These are phyloP conservation scores for Zygothrica quintamaculata DNA, from an alignment of 2,888 invertebrate species.

Conservation along the genomic window DNA sequence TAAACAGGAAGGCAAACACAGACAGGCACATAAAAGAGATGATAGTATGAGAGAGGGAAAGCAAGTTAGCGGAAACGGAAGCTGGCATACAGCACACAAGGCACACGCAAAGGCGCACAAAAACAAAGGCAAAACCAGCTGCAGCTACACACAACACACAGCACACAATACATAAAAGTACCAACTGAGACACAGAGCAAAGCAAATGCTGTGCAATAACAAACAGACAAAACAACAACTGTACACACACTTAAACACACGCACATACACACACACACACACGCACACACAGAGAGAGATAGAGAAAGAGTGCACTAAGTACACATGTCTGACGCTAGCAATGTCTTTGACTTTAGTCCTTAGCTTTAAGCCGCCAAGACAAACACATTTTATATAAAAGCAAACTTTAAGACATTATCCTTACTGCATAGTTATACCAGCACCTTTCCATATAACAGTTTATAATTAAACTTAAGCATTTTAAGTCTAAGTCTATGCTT, in stretches of 20 bases:
- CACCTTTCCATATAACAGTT: too few species aligned
- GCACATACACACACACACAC: constrained; percentile 8
- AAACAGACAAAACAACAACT: constrained; percentile 34
- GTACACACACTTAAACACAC: constrained; percentile 42
- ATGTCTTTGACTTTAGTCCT: constrained; percentile 25
- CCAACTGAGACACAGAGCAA: constrained; percentile 37
- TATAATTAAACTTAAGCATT: too few species aligned
- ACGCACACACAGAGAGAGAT: constrained; percentile 7
- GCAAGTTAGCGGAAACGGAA: constrained; percentile 65
- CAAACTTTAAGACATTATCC: too few species aligned
- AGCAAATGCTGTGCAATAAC: constrained; percentile 4
- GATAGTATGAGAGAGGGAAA: not conserved
- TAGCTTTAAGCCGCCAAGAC: too few species aligned
- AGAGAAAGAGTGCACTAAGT: constrained; percentile 8
- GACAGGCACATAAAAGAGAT: constrained; percentile 8
- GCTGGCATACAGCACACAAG: constrained; percentile 56
- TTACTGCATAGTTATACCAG: too few species aligned
- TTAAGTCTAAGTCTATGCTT: too few species aligned
- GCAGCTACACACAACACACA: constrained; percentile 63
- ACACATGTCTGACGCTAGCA: constrained; percentile 38
- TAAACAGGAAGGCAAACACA: constrained; percentile 63
- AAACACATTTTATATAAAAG: too few species aligned
- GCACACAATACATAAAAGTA: too few species aligned
- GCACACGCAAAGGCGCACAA: constrained; percentile 44
- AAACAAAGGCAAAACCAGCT: constrained; percentile 67